phyloP scores from a whole-genome alignment of 2,113 vertebrate species.

The Tragelaphus scriptus region DNA sequence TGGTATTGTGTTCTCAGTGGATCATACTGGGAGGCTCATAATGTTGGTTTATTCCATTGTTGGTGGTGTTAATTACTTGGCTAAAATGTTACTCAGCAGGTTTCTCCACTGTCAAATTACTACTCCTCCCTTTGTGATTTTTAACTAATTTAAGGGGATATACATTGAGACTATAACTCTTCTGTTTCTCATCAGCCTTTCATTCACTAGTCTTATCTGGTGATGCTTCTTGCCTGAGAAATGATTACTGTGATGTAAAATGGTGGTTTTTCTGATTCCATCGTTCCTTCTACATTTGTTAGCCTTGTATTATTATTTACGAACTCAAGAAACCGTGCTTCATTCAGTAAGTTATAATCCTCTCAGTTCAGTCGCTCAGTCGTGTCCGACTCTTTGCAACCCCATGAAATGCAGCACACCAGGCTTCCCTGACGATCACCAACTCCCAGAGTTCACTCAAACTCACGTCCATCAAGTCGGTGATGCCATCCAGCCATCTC shows the following conservation, averaged over 20 bases:
- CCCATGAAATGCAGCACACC: too few species aligned
- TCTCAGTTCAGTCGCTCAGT: not conserved
- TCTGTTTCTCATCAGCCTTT: not conserved
- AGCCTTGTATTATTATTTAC: not conserved
- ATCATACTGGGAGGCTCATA: not conserved
- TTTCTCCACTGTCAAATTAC: not conserved
- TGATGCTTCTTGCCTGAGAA: constrained; percentile 20
- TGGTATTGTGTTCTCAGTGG: not conserved
- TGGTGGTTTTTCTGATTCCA: not conserved
- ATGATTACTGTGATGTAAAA: not conserved
- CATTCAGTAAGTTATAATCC: not conserved
- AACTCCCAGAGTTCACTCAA: too few species aligned
- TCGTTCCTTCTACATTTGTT: not conserved
- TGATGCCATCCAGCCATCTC: too few species aligned
- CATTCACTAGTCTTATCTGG: not conserved
- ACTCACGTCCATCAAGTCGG: too few species aligned
- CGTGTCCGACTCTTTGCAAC: too few species aligned
- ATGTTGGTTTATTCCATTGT: not conserved
- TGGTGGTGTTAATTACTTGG: not conserved
- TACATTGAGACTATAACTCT: not conserved
- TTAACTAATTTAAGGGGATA: not conserved
- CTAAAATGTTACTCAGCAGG: not conserved
- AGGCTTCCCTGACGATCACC: too few species aligned
- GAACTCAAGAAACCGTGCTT: not conserved
- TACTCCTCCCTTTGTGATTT: not conserved